Base-by-base conservation (phyloP, 2,888 invertebrate genomes). In the Brachyptera putata region DNA sequence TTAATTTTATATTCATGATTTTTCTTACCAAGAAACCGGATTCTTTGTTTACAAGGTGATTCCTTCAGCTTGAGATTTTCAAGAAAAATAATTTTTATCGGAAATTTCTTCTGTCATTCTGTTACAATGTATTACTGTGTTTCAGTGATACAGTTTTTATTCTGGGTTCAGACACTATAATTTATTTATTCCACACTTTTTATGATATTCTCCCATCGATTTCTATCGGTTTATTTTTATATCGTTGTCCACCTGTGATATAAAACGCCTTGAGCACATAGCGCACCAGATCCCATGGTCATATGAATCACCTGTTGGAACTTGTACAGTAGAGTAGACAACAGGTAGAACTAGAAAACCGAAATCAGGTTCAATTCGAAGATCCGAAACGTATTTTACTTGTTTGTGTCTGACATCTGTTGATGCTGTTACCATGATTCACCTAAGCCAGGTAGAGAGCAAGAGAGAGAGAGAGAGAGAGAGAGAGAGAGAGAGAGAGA, bases 261-360 rank as follows among this genome's bases (percentile, higher is more conserved):
- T 18, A 46, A 46, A 46, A 46, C 46, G 46, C 46, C 46, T 24
- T 46, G 21, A 24, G 46, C 21, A 41, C 41, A 41, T 14, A 41
- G 34, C 34, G 11, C 7, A 39, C n/a, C 24, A n/a, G 24, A 13
- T n/a, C 46, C 24, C 46, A 24, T 9, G 21, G 24, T 24, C 46
- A 46, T n/a, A n/a, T 46, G 46, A 46, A 3, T 24, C 46, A 46
- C 46, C 46, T 46, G 46, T 46, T 24, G 21, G 13, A 24, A 24
- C 46, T 24, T 46, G 46, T 21, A 24, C 21, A 22, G 46, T n/a
- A n/a, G 22, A 21, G 3, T 2, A 4, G n/a, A 3, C 9, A 39
- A 18, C 46, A 46, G 46, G 46, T 46, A 41, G 41, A n/a, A 30
- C 30, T 11, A 7, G 30, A 30, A 11, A 30, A 11, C 7, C 11